A percentile compares a stretch with the other conserved stretches of the same genome.
Conservation (phyloP, 35 echinoderm and acorn worm genomes). For the Lytechinus variegatus region DNA sequence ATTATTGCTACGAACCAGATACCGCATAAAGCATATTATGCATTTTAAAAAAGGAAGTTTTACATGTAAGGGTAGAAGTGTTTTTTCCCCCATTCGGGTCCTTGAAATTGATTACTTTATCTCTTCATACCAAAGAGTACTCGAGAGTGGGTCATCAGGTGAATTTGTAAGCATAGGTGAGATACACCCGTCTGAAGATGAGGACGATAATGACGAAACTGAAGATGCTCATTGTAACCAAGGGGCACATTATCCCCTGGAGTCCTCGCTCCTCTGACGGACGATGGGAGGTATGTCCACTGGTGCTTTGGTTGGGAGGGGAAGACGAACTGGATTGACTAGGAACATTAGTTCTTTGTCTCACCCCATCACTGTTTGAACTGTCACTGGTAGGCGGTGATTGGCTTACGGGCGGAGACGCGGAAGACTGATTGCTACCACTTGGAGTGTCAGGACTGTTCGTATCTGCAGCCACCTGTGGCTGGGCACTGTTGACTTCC, state of each 20-base stretch:
- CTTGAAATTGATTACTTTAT: no score
- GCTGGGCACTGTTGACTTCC: not conserved
- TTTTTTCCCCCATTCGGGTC: no score
- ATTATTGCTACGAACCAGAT: no score
- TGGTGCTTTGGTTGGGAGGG: not conserved
- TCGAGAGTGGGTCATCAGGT: not conserved
- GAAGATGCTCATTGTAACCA: slow-evolving; percentile 56
- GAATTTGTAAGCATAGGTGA: slow-evolving; percentile 91
- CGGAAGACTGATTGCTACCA: slow-evolving; percentile 12
- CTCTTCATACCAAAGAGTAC: no score
- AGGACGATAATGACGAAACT: slow-evolving; percentile 62
- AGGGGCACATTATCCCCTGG: slow-evolving; percentile 18
- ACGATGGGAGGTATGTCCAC: not conserved
- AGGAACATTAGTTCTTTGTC: not conserved
- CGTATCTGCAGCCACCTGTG: slow-evolving; percentile 40
- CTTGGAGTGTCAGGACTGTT: not conserved
- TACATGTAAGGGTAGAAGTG: no score
- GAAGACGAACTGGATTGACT: not conserved
- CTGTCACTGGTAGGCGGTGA: not conserved
- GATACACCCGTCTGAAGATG: slow-evolving; percentile 66
- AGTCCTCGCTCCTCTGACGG: not conserved
- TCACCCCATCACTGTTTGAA: slow-evolving; percentile 23
- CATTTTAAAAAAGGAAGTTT: no score
- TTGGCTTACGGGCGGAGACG: slow-evolving; percentile 25
- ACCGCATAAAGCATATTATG: no score